Evolutionary conservation across 2,888 invertebrate species (phyloP).

Genomic region (Latrodectus elegans): DNA sequence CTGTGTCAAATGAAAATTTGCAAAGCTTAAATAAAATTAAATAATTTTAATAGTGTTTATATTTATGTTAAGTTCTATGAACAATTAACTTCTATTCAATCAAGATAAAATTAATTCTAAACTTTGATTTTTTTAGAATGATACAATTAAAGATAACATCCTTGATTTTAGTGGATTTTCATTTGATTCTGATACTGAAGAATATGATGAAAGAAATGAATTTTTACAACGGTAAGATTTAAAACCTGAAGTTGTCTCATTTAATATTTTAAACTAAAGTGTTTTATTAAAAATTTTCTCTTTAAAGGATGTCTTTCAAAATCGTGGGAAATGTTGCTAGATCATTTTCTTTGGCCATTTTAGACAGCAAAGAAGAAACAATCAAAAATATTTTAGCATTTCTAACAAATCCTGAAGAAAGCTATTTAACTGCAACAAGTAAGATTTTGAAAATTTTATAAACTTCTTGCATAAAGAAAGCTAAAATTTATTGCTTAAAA

Average conservation of each 20-base stretch:
- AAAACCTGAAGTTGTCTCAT: background rate
- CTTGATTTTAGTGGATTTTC: conserved; percentile 53
- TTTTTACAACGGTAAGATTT: conserved; percentile 46
- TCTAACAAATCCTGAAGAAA: conserved; percentile 46
- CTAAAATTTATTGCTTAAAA: background rate
- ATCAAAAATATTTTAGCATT: conserved; percentile 52
- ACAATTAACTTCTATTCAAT: background rate
- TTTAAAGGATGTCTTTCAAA: conserved; percentile 47
- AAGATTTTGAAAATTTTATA: background rate
- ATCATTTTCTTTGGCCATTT: conserved; percentile 44
- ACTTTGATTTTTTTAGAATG: conserved; percentile 9
- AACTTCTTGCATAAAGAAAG: background rate
- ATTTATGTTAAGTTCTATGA: background rate
- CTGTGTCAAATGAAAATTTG: no score
- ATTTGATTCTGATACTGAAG: conserved; percentile 51
- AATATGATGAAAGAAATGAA: conserved; percentile 57
- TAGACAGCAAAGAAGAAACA: conserved; percentile 45
- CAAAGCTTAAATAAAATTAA: background rate
- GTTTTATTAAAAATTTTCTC: background rate
- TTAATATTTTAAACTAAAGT: background rate
- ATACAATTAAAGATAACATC: conserved; percentile 41
- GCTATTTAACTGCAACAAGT: conserved; percentile 41
- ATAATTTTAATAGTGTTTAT: background rate
- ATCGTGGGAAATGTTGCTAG: conserved; percentile 42
- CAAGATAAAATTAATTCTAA: background rate